Percentiles rank a stretch among this genome's conserved stretches.
phyloP scores from a whole-genome alignment of 2,797 vertebrate genomes.

The Momotus momota region DNA sequence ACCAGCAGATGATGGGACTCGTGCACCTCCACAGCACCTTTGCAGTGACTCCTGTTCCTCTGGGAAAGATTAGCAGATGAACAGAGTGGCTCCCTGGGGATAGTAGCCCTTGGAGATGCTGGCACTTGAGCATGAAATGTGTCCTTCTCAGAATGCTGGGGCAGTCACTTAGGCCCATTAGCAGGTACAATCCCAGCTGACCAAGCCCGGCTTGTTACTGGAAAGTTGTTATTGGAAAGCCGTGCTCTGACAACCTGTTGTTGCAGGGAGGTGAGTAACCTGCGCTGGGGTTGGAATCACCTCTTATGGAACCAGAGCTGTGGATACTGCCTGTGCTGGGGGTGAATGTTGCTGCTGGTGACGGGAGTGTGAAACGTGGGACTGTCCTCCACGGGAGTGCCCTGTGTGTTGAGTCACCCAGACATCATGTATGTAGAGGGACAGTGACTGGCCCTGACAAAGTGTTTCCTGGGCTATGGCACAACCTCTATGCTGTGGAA shows the following conservation, averaged over 20 bases:
- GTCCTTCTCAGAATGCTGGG: not conserved
- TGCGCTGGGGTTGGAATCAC: conserved; percentile 15
- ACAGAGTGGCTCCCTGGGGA: not conserved
- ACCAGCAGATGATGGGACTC: not conserved
- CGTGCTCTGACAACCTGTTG: not conserved
- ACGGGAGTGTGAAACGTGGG: not conserved
- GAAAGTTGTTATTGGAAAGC: conserved; percentile 33
- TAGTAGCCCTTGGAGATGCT: not conserved
- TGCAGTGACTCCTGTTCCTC: not conserved
- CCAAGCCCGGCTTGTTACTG: not conserved
- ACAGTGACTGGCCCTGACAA: not conserved
- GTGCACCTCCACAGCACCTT: not conserved
- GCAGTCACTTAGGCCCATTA: not conserved
- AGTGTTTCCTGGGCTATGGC: not conserved
- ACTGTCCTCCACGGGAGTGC: not conserved
- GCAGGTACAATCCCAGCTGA: not conserved
- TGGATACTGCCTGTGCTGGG: not conserved
- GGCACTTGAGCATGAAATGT: not conserved
- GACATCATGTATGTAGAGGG: rapidly evolving
- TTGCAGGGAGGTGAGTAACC: not conserved
- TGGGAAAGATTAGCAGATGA: not conserved
- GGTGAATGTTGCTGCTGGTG: not conserved
- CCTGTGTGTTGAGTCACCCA: not conserved
- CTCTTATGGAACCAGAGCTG: not conserved
- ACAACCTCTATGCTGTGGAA: not conserved